phyloP scores from a whole-genome alignment of 2,888 invertebrate genomes.

The Phlogophora meticulosa region DNA sequence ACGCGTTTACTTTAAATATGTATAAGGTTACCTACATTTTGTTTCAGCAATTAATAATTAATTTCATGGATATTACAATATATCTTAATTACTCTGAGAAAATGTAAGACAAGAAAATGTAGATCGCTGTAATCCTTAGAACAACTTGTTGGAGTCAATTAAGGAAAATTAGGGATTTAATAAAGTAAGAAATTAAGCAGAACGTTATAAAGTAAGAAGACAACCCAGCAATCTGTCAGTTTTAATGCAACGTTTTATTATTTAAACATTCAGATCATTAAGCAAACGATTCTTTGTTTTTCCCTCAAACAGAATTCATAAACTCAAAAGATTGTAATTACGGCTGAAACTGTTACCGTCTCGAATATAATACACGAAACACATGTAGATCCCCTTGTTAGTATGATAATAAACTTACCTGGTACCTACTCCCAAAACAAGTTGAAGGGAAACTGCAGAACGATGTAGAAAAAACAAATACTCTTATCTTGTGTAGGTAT shows the following conservation, averaged over 20 bases:
- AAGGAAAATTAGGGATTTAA: conserved; percentile 11
- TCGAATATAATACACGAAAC: background rate
- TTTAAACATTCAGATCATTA: conserved; percentile 24
- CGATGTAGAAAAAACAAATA: background rate
- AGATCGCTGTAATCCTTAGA: conserved; percentile 5
- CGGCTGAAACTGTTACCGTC: background rate
- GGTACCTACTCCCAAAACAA: background rate
- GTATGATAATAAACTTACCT: background rate
- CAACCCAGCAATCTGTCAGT: background rate
- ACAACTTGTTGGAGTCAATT: conserved; percentile 25
- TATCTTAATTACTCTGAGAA: background rate
- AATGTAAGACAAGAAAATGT: background rate
- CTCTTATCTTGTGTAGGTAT: conserved; percentile 12
- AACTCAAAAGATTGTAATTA: conserved; percentile 16
- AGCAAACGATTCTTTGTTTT: conserved; percentile 10
- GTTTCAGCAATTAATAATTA: background rate
- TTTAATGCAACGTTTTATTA: conserved; percentile 22
- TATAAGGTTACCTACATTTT: no score
- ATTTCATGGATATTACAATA: background rate
- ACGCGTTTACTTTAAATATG: no score
- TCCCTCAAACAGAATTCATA: conserved; percentile 11
- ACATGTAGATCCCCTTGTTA: background rate
- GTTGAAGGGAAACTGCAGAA: background rate
- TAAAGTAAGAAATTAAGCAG: background rate
- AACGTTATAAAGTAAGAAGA: background rate